Percentiles rank a stretch among this genome's conserved stretches.
phyloP scores from a whole-genome alignment of 1,140 invertebrate species.

The Oscheius sp. region DNA sequence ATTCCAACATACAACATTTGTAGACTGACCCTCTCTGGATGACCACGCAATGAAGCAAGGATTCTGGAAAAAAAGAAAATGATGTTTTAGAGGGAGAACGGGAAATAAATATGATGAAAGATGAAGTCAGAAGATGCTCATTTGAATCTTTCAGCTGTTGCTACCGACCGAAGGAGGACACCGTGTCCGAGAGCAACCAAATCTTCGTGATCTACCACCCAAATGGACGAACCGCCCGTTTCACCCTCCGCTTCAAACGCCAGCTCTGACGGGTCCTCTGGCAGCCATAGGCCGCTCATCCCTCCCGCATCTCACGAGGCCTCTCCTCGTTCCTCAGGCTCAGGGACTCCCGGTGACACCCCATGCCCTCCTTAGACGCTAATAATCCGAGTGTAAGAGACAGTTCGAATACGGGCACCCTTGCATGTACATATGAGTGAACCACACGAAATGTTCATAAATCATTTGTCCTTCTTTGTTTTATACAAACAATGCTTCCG shows the following conservation, averaged over 20 bases:
- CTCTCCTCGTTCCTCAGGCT: neutral
- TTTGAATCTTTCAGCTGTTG: conserved; percentile 59
- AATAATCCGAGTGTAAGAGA: neutral
- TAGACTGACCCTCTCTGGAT: neutral
- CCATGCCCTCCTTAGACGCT: neutral
- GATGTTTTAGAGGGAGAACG: neutral
- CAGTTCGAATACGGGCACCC: neutral
- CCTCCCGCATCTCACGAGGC: neutral
- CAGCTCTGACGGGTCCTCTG: conserved; percentile 42
- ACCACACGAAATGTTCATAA: too few relatives aligned
- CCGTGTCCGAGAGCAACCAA: conserved; percentile 57
- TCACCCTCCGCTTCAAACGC: conserved; percentile 59
- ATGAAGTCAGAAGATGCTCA: neutral
- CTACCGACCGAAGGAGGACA: conserved; percentile 60
- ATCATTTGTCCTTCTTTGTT: too few relatives aligned
- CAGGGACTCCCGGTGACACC: conserved; percentile 7
- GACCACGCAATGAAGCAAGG: neutral
- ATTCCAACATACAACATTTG: too few relatives aligned
- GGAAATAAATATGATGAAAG: neutral
- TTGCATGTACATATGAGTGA: conserved; percentile 2
- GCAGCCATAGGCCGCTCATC: neutral
- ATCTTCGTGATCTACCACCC: conserved; percentile 60
- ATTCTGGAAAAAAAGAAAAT: neutral
- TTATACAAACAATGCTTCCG: too few relatives aligned
- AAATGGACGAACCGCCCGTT: conserved; percentile 59